A percentile compares a stretch with the other conserved stretches of the same genome.
Evolutionary conservation across 2,113 vertebrate species (phyloP).

Genomic region (Noturus placidus): DNA sequence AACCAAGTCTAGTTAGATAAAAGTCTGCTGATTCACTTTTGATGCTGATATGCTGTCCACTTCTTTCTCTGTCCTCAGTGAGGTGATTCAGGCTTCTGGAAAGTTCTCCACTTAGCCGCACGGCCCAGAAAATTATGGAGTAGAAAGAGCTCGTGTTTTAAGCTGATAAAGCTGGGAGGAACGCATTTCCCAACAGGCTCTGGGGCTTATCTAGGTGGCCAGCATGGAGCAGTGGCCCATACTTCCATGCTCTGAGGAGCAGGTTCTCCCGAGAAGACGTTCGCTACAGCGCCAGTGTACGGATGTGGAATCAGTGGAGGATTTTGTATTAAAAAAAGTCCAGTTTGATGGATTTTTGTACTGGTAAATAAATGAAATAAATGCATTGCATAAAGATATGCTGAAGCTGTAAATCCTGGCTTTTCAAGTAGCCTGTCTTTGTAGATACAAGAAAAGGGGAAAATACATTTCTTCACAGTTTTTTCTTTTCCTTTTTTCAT

Average conservation of each 20-base stretch:
- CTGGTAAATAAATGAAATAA: neutral
- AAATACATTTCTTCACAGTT: neutral
- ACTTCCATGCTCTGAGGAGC: slow-evolving; percentile 52
- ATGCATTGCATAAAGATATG: neutral
- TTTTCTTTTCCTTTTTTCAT: neutral
- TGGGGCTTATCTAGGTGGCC: slow-evolving; percentile 60
- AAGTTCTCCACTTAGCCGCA: slow-evolving; percentile 63
- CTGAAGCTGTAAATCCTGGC: neutral
- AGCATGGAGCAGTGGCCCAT: slow-evolving; percentile 55
- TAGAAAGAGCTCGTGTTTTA: slow-evolving; percentile 60
- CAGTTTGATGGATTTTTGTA: neutral
- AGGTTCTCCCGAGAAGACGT: neutral
- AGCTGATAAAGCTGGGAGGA: slow-evolving; percentile 66
- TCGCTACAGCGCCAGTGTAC: slow-evolving; percentile 11
- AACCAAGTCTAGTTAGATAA: neutral
- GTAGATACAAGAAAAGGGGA: neutral
- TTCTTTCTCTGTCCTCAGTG: slow-evolving; percentile 44
- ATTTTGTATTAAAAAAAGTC: slow-evolving; percentile 36
- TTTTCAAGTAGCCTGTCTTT: neutral
- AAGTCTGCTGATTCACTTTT: neutral
- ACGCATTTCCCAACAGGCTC: slow-evolving; percentile 59
- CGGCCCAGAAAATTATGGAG: slow-evolving; percentile 58
- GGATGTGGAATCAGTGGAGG: neutral
- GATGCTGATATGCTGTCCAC: neutral
- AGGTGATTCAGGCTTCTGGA: slow-evolving; percentile 40